Evolutionary conservation across 2,113 vertebrate genomes (phyloP).

Genomic region (Ctenomys sociabilis): DNA sequence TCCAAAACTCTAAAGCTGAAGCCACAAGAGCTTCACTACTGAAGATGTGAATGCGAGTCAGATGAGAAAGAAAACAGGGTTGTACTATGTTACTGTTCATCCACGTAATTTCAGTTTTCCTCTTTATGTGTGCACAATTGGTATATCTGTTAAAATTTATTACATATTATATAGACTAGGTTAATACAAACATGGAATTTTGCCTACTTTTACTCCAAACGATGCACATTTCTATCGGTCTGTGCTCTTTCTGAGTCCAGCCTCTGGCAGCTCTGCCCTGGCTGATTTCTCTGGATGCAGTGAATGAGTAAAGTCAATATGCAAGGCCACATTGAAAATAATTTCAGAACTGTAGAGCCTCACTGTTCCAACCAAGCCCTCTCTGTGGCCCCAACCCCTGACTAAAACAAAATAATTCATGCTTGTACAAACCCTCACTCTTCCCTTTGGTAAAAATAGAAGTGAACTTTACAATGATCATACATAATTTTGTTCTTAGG

Average conservation of each 20-base stretch:
- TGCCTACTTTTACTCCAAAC: neutral
- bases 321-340: neutral
- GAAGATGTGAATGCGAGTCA: neutral
- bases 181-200: neutral
- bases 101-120: neutral
- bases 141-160: neutral
- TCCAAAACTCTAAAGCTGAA: neutral
- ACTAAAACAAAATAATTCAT: conserved; percentile 8
- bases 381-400: neutral
- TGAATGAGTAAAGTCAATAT: neutral
- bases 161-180: neutral
- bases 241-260: neutral
- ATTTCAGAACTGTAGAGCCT: neutral
- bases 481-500: neutral
- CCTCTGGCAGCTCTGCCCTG: neutral
- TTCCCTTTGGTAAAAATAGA: conserved; percentile 16
- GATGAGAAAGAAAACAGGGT: neutral
- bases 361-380: neutral
- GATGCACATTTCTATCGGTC: neutral
- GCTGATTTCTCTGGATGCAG: neutral
- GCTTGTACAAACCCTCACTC: neutral
- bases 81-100: neutral
- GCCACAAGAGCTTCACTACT: neutral
- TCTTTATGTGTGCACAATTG: neutral
- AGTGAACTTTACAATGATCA: neutral